Conservation (phyloP, 2,113 vertebrate genomes). For the Macheiramphus alcinus region DNA sequence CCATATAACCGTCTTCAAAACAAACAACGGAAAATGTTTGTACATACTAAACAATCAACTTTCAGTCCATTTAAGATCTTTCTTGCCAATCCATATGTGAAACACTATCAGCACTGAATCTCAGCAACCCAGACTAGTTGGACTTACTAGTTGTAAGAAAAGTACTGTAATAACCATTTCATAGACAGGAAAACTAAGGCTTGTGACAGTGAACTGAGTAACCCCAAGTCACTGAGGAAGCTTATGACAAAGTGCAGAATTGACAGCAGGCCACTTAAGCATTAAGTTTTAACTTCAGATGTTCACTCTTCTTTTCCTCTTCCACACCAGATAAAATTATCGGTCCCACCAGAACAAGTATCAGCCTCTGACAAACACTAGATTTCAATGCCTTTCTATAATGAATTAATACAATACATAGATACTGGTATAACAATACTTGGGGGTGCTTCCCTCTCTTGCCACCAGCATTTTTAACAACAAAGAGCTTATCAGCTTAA, state of each 20-base stretch:
- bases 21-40: neutral
- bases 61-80: neutral
- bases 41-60: neutral
- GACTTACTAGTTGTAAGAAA: neutral
- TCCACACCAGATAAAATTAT: neutral
- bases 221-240: neutral
- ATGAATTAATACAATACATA: neutral
- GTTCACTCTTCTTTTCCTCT: neutral
- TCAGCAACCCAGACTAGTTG: neutral
- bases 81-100: rapidly evolving
- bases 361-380: neutral
- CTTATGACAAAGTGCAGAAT: neutral
- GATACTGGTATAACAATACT: rapidly evolving
- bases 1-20: neutral
- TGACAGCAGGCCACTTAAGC: neutral
- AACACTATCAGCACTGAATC: neutral
- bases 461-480: neutral
- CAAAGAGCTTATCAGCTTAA: neutral
- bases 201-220: neutral
- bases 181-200: neutral
- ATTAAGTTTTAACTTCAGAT: neutral
- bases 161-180: neutral
- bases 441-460: neutral
- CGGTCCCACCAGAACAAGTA: neutral
- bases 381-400: neutral